Base-by-base conservation (phyloP, 2,797 vertebrate genomes). In the Xenops minutus region DNA sequence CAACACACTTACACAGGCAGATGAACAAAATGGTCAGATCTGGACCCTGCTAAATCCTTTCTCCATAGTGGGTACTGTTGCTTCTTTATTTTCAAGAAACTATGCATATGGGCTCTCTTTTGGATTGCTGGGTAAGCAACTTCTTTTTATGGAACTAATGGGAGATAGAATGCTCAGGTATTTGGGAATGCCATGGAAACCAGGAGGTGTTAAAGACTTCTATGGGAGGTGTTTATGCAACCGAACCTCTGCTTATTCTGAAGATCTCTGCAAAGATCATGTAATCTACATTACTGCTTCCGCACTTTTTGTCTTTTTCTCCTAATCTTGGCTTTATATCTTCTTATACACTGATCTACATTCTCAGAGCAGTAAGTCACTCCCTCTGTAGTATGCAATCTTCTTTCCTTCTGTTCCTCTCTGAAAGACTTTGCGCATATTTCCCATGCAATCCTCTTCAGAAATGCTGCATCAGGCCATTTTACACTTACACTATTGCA, bases 161-260 rank as follows among this genome's bases (percentile, higher is more conserved):
- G 39, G 54, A 83, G 16, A n/a, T 62, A 7, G 85, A 83, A 55
- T n/a, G n/a, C 62, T 88, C 91, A 88, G 79, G 68, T 93, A 41
- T 85, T 86, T 86, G 92, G 66, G 39, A 95, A 75, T 84, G 34
- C 79, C 68, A 88, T 88, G 89, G 89, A 95, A 95, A 92, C 93
- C 37, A 72, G 41, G 49, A 83, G 36, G 21, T 75, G 36, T 91
- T 72, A 92, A 71, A 87, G 68, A 58, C 19, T 88, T 88, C 66
- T 72, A 39, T 32, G 61, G 68, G 27, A 93, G 49, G 66, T 59
- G 43, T 80, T 93, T 91, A 62, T 88, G 62, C 76, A 92, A 85
- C 36, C 49, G 24, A 89, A 66, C 36, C 76, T 72, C 14, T 49
- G 59, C 67, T 66, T 67, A 20, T 44, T 96, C 73, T 62, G 49